Percentiles rank a stretch among this genome's conserved stretches.
phyloP scores from a whole-genome alignment of 2,113 vertebrate genomes.

The Sitta europaea region DNA sequence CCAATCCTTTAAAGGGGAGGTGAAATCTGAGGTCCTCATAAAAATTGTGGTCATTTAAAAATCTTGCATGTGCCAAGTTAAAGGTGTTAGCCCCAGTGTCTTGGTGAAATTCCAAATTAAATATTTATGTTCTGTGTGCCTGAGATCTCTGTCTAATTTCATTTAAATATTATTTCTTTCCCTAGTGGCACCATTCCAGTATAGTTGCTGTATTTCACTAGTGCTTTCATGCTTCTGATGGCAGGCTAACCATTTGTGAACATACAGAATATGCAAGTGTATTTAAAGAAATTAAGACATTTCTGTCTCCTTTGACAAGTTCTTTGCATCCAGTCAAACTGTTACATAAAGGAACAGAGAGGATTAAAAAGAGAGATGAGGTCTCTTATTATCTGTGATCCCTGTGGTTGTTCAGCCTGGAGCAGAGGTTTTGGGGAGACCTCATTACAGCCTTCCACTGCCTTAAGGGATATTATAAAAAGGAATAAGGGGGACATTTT shows the following conservation, averaged over 20 bases:
- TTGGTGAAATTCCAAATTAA: constrained; percentile 34
- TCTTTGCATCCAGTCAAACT: not conserved
- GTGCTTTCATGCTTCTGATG: not conserved
- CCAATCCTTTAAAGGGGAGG: not conserved
- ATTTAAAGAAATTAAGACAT: not conserved
- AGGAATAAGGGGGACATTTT: not conserved
- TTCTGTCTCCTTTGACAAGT: not conserved
- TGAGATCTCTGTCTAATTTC: not conserved
- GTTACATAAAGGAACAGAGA: not conserved
- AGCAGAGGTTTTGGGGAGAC: not conserved
- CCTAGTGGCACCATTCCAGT: not conserved
- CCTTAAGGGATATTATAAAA: not conserved
- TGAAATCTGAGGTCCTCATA: constrained; percentile 9
- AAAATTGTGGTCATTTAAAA: constrained; percentile 16
- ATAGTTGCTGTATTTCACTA: not conserved
- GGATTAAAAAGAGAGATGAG: not conserved
- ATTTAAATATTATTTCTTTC: constrained; percentile 5
- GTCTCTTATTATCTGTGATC: not conserved
- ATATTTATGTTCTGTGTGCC: not conserved
- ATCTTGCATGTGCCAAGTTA: not conserved
- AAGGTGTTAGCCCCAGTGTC: not conserved
- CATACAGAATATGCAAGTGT: not conserved
- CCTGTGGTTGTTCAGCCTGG: not conserved
- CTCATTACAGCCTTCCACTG: not conserved
- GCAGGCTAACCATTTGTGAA: not conserved